Evolutionary conservation across 2,113 vertebrate genomes (phyloP).

Genomic region (Trematocara marginatum): DNA sequence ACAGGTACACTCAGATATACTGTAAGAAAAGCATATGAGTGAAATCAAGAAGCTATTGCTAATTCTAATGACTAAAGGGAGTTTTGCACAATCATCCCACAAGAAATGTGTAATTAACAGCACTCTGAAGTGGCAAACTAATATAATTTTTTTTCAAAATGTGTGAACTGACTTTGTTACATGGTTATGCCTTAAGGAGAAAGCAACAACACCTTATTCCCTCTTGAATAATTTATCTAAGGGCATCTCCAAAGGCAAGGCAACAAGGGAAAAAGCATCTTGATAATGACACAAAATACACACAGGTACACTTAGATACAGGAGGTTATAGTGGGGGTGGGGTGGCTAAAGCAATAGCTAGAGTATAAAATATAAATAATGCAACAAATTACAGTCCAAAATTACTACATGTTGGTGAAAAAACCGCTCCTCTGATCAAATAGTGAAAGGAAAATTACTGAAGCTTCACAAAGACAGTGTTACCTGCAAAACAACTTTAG

Average conservation of each 20-base stretch:
- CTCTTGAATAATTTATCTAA: constrained; percentile 2
- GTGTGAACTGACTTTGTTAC: constrained; percentile 13
- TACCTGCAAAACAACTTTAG: neutral
- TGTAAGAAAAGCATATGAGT: neutral
- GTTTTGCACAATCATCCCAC: neutral
- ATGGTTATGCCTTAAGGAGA: neutral
- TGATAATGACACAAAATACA: neutral
- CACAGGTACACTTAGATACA: neutral
- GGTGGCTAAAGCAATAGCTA: neutral
- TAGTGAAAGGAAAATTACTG: neutral
- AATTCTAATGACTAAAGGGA: neutral
- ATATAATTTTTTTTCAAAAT: neutral
- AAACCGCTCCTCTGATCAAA: neutral
- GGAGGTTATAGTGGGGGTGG: neutral
- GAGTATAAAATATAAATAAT: neutral
- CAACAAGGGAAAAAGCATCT: neutral
- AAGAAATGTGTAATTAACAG: neutral
- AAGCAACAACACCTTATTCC: constrained; percentile 58
- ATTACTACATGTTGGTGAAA: neutral
- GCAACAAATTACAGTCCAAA: neutral
- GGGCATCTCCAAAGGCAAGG: neutral
- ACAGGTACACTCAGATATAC: neutral
- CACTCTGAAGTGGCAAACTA: neutral
- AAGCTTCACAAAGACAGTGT: neutral
- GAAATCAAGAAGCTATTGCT: neutral